These are phyloP conservation scores for Microtus richardsoni DNA, from an alignment of 2,113 vertebrate genomes.

Conservation along the genomic window DNA sequence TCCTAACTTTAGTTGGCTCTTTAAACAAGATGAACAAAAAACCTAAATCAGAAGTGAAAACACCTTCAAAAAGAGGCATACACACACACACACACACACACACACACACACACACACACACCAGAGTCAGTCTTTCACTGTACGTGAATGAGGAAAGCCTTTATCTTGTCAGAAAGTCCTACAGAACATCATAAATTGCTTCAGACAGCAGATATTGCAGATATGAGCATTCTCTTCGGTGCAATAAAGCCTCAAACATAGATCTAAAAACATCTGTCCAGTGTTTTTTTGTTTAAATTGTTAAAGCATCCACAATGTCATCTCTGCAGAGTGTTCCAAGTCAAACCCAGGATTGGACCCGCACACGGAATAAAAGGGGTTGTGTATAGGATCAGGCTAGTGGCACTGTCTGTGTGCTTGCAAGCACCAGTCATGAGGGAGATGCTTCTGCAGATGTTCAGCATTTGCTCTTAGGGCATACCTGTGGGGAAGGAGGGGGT, in stretches of 20 bases:
- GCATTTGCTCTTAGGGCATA: neutral
- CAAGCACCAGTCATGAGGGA: neutral
- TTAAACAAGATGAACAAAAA: neutral
- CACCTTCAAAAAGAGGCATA: neutral
- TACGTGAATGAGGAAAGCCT: neutral
- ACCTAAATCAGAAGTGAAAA: neutral
- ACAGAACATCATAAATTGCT: neutral
- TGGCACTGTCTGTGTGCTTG: neutral
- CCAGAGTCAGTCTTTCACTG: neutral
- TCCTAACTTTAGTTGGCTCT: neutral
- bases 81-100: too few relatives aligned
- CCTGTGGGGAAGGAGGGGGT: neutral
- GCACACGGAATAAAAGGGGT: neutral
- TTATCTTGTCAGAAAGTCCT: conserved; percentile 20
- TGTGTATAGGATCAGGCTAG: neutral
- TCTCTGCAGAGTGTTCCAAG: conserved; percentile 11
- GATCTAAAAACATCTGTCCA: conserved; percentile 28
- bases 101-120: too few relatives aligned
- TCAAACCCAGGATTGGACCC: conserved; percentile 38
- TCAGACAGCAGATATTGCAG: conserved; percentile 46
- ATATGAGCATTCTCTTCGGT: conserved; percentile 14
- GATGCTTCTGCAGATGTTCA: neutral
- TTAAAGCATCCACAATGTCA: conserved; percentile 16
- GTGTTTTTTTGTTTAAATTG: conserved; percentile 26
- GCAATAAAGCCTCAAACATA: conserved; percentile 29